phyloP scores from a whole-genome alignment of 1,140 invertebrate genomes.

The Reticulitermes speratus region DNA sequence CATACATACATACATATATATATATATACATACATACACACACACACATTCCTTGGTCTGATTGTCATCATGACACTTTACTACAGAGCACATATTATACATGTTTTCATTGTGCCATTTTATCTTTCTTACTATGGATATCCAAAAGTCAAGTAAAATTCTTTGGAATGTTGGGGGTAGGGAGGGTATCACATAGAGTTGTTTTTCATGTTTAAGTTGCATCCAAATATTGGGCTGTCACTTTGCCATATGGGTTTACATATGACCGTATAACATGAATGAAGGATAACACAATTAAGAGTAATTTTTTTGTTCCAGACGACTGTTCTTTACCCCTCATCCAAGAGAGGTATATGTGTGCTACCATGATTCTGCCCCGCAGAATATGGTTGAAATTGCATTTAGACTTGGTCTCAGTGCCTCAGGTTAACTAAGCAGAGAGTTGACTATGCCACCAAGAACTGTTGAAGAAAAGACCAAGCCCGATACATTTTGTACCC shows the following conservation, averaged over 20 bases:
- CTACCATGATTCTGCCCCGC: conserved; percentile 72
- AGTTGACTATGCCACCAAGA: no score
- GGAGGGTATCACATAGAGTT: no score
- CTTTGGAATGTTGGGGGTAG: no score
- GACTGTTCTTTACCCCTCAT: conserved; percentile 68
- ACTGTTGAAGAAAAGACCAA: no score
- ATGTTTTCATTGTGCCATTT: not conserved
- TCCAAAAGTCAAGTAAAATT: no score
- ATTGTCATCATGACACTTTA: not conserved
- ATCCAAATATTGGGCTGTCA: no score
- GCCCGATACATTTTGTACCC: no score
- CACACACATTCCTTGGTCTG: no score
- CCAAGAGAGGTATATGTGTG: conserved; percentile 76
- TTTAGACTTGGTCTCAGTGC: conserved; percentile 58
- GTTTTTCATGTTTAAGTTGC: no score
- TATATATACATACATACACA: no score
- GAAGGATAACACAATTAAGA: conserved; percentile 22
- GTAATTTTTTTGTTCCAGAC: conserved; percentile 51
- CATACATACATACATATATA: no score
- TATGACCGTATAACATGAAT: not conserved
- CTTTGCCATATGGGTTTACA: not conserved
- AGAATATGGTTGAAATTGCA: conserved; percentile 79
- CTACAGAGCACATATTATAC: not conserved
- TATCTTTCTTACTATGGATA: no score
- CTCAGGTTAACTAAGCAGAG: conserved; percentile 30